Base-by-base conservation (phyloP, 1,140 invertebrate genomes). In the Zaprionus ghesquierei region DNA sequence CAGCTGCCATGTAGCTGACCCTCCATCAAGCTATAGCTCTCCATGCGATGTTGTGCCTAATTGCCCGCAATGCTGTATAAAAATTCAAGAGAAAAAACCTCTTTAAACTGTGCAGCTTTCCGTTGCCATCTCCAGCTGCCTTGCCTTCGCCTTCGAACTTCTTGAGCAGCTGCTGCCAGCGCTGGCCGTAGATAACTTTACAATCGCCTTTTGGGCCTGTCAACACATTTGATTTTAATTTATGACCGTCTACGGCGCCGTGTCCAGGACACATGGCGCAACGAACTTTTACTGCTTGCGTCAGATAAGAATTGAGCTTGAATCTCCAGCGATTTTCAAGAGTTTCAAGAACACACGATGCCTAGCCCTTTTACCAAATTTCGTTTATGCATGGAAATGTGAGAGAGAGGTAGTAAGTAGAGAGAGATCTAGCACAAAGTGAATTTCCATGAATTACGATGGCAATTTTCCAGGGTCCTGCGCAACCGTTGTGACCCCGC, bases 151-250 rank as follows among this genome's bases (percentile, higher is more conserved):
- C 49, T 23, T 29, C 12, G 18, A 49, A 55, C 5, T 41, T 68
- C 38, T 68, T 56, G 53, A 61, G 13, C 65, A 69, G 65, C 70
- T 75, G 75, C 49, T 78, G 46, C 49, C 62, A n/a, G 12, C 50
- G 49, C 33, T 33, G 41, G 23, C 58, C 66, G 71, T 53, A 72
- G 82, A 81, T 78, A 86, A 87, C 75, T 89, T 77, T 58, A 65
- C 68, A 80, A 84, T 85, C 73, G 72, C 31, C 50, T 64, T 53
- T 62, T 33, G 33, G 73, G 65, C 65, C 81, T 86, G 81, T 86
- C 81, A 84, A 64, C 60, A 41, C 44, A 44, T 69, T 82, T 85
- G 81, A 85, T 85, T 85, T 85, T 81, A 85, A 85, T 85, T 85
- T 86, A 85, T 85, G 77, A 81, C 73, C 59, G 25, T 31, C 41